phyloP scores from a whole-genome alignment of 2,797 vertebrate species.

The Neomorphus geoffroyi region DNA sequence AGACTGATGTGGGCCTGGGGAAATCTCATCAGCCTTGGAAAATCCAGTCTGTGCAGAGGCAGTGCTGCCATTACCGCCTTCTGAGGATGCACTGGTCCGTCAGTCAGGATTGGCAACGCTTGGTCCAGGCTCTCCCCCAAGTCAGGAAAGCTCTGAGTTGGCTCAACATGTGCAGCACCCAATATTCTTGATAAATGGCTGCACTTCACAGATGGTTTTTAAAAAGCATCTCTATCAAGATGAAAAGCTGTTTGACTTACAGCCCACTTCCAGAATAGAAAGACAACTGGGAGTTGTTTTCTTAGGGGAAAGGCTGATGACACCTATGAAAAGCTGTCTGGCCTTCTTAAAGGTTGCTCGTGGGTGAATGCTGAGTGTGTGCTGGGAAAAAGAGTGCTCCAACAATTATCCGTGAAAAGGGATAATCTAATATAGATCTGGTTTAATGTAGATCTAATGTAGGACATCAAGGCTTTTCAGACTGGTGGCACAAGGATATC shows the following conservation, averaged over 20 bases:
- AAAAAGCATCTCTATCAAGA: background rate
- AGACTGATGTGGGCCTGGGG: background rate
- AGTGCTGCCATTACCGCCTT: background rate
- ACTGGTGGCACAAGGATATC: background rate
- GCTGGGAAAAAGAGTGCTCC: background rate
- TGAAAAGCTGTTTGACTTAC: conserved; percentile 6
- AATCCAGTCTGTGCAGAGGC: background rate
- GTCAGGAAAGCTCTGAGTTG: background rate
- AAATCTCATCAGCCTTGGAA: background rate
- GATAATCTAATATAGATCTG: background rate
- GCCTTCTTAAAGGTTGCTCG: background rate
- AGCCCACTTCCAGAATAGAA: conserved; percentile 1
- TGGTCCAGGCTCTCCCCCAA: background rate
- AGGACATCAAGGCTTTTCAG: background rate
- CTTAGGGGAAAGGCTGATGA: background rate
- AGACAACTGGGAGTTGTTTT: background rate
- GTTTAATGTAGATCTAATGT: too few relatives aligned
- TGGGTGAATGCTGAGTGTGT: background rate
- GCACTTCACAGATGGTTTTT: background rate
- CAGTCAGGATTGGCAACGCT: background rate
- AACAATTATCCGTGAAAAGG: background rate
- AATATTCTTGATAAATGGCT: background rate
- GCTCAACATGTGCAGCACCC: background rate
- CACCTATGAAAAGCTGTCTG: background rate
- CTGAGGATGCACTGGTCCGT: background rate